Conservation (phyloP, 1,140 invertebrate species). For the Zaprionus kolodkinae region DNA sequence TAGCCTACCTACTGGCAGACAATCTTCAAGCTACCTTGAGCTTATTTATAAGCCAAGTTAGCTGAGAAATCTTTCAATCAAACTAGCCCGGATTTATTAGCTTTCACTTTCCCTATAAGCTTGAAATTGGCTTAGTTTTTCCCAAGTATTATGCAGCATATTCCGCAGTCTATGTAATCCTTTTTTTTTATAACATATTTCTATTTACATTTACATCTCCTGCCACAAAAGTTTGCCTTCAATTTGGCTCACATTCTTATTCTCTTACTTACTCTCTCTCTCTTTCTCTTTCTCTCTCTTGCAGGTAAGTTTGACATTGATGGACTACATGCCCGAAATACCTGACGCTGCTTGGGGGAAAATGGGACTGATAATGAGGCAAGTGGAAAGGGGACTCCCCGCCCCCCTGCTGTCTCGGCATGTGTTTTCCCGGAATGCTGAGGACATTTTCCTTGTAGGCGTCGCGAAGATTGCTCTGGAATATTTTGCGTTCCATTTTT, state of each 20-base stretch:
- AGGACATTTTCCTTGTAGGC: conserved; percentile 6
- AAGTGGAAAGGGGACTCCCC: too few relatives aligned
- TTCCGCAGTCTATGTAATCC: neutral
- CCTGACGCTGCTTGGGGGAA: conserved; percentile 1
- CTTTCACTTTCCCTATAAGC: neutral
- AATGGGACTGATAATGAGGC: conserved; percentile 33
- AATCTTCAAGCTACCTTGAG: neutral
- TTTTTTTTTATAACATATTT: conserved; percentile 27
- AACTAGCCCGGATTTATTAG: neutral
- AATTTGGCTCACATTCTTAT: conserved; percentile 29
- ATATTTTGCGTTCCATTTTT: neutral
- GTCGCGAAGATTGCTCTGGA: conserved; percentile 25
- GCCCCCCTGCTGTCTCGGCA: neutral
- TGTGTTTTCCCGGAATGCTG: conserved; percentile 12
- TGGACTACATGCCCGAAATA: conserved; percentile 58
- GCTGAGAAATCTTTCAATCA: neutral
- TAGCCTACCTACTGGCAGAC: neutral
- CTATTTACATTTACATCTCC: conserved; percentile 51
- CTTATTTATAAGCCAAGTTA: neutral
- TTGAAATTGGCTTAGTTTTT: neutral
- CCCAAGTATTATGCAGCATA: neutral
- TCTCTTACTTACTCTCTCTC: neutral
- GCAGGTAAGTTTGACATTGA: conserved; percentile 80
- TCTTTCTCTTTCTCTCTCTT: conserved; percentile 38
- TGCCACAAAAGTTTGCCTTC: conserved; percentile 36